Base-by-base conservation (phyloP, 2,888 invertebrate genomes). In the Auanema sp. region DNA sequence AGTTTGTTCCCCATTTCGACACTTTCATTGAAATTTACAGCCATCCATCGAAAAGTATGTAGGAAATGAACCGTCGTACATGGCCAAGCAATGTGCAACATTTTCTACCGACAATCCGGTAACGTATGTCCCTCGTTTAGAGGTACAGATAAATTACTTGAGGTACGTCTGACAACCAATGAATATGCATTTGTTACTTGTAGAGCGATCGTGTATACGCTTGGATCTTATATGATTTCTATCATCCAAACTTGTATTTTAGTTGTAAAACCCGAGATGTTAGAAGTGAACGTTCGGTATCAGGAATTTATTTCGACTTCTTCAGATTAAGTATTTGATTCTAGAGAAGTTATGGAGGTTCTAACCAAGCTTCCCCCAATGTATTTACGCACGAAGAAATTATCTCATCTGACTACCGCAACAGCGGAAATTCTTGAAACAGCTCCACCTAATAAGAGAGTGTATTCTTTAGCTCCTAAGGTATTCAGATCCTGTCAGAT, bases 391-490 rank as follows among this genome's bases (percentile, higher is more conserved):
- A 41, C 43, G 16, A 25, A 62, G 10, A 43, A 62, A 23, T 49
- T 62, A n/a, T 33, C 33, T 33, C 33, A 33, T 33, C 33, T 33
- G n/a, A 47, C 14, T n/a, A 16, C 56, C 24, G 40, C 42, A 41
- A 50, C 47, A 33, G 12, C 41, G 41, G 33, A 47, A 40, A 11
- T 62, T 42, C 56, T 57, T 12, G 25, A 56, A 6, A 44, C 55
- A 10, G 42, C 62, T 23, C 62, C 62, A 14, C 57, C 62, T 6
- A 62, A 62, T 44, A 62, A 62, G 21, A 18, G 62, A 24, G 44
- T 50, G 23, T 62, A 49, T 41, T 57, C 62, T 11, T 49, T 62
- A n/a, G 44, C 33, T 43, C 60, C 52, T 14, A 54, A 44, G 43
- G 60, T 33, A 33, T 3, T 33, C 4, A 33, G 33, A n/a, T n/a